Conservation (phyloP, 1,140 invertebrate genomes). For the Papilio dardanus region DNA sequence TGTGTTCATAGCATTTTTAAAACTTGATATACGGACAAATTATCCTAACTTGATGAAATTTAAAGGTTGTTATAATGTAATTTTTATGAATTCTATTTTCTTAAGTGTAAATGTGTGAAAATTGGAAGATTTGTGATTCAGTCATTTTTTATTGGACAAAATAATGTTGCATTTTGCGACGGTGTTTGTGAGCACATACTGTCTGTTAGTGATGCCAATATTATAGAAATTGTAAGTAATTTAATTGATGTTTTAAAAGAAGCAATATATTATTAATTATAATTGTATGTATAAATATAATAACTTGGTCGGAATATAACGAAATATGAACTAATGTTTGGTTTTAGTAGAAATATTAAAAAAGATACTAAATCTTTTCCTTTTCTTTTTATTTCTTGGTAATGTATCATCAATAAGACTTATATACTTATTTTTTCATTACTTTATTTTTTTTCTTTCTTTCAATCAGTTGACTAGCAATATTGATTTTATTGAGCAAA, state of each 20-base stretch:
- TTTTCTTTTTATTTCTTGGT: too few relatives aligned
- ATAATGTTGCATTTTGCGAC: background rate
- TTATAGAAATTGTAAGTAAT: background rate
- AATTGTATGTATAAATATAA: background rate
- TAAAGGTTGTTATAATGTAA: constrained; percentile 4
- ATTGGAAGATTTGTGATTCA: background rate
- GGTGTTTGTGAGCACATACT: background rate
- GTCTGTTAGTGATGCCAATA: background rate
- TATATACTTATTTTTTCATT: too few relatives aligned
- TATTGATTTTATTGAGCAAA: too few relatives aligned
- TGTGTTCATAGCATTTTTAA: constrained; percentile 8
- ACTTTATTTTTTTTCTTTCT: too few relatives aligned
- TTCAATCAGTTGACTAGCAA: too few relatives aligned
- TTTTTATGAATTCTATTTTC: constrained; percentile 8
- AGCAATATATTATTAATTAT: background rate
- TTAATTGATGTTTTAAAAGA: background rate
- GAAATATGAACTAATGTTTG: too few relatives aligned
- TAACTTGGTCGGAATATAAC: too few relatives aligned
- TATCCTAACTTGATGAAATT: background rate
- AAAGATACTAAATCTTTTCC: too few relatives aligned
- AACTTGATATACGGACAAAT: background rate
- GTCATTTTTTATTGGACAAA: background rate
- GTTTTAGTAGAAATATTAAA: too few relatives aligned
- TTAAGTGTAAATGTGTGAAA: background rate
- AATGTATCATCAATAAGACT: too few relatives aligned